phyloP scores from a whole-genome alignment of 2,888 invertebrate species.

The Eristalis pertinax region DNA sequence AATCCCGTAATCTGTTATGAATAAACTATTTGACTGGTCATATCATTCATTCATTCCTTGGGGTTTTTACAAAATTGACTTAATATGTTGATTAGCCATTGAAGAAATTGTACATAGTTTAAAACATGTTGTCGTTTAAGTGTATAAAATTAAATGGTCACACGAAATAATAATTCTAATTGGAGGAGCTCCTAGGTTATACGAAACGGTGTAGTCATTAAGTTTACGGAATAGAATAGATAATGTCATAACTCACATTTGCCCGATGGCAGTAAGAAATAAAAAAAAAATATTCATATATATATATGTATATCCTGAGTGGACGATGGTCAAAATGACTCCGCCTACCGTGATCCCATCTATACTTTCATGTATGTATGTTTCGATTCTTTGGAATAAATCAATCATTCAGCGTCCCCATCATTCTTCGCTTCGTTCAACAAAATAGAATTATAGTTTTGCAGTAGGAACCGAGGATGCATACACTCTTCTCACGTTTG shows the following conservation, averaged over 20 bases:
- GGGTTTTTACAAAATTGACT: no score
- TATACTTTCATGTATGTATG: conserved; percentile 52
- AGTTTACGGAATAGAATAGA: conserved; percentile 1
- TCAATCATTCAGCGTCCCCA: conserved; percentile 73
- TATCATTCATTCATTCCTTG: no score
- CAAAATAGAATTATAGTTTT: conserved; percentile 72
- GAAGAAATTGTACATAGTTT: no score
- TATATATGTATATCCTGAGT: conserved; percentile 33
- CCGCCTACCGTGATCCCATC: conserved; percentile 62
- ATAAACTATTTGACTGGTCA: no score
- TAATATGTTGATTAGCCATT: no score
- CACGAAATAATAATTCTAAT: conserved; percentile 7
- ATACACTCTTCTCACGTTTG: conserved; percentile 48
- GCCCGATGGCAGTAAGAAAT: conserved; percentile 46
- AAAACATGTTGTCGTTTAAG: no score
- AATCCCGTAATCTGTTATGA: no score
- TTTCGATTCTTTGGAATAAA: conserved; percentile 72
- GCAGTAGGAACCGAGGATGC: conserved; percentile 63
- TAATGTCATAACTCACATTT: conserved; percentile 63
- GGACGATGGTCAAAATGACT: conserved; percentile 58
- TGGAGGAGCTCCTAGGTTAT: background rate
- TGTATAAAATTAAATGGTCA: background rate
- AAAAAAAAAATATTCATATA: conserved; percentile 39
- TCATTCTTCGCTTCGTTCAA: conserved; percentile 72
- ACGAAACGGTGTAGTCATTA: background rate